phyloP scores from a whole-genome alignment of 2,113 vertebrate species.

The Phalacrocorax aristotelis region DNA sequence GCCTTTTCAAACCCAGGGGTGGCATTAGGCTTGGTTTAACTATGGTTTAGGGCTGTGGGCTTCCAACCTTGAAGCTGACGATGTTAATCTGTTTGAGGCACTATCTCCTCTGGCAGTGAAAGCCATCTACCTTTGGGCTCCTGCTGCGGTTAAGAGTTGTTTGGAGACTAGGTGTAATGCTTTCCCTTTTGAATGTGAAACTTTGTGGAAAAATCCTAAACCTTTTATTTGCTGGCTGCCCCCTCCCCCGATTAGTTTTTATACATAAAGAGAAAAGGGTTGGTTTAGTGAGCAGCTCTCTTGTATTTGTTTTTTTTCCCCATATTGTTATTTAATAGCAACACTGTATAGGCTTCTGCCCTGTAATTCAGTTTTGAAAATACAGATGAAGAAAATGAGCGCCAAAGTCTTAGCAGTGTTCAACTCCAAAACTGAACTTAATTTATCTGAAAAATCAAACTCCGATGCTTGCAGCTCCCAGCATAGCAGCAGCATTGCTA shows the following conservation, averaged over 20 bases:
- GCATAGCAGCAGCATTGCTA: not conserved
- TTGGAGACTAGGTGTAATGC: not conserved
- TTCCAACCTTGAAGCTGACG: not conserved
- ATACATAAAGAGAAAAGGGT: not conserved
- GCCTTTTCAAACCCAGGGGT: not conserved
- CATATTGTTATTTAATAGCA: not conserved
- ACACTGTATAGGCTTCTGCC: no score
- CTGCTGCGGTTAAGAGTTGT: not conserved
- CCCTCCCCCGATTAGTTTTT: not conserved
- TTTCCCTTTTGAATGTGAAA: not conserved
- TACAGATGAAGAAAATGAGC: not conserved
- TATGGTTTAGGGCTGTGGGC: not conserved
- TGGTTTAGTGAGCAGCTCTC: not conserved
- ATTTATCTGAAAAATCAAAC: not conserved
- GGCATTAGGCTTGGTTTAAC: not conserved
- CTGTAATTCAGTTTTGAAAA: not conserved
- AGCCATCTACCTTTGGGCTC: not conserved
- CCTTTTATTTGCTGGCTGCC: not conserved
- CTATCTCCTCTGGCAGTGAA: not conserved
- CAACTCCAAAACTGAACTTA: not conserved
- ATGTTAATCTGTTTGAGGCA: rapidly evolving
- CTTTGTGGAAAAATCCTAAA: not conserved
- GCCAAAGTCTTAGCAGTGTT: not conserved
- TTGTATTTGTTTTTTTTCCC: not conserved
- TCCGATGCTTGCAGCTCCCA: not conserved